Conservation (phyloP, 1,140 invertebrate genomes). For the Drosophila parvula region DNA sequence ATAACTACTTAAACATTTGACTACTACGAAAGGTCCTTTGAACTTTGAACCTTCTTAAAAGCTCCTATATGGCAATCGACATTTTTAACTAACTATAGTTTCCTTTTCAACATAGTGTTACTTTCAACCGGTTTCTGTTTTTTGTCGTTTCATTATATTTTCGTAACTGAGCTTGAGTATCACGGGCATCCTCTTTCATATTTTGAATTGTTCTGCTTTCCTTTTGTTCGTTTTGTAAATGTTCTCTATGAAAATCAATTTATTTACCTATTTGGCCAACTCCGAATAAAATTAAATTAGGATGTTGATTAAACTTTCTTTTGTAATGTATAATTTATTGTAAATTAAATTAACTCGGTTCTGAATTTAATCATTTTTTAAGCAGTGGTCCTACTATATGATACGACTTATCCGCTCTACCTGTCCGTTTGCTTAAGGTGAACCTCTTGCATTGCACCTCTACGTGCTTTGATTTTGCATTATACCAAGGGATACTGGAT, state of each 20-base stretch:
- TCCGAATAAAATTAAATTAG: too few relatives aligned
- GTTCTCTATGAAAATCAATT: not conserved
- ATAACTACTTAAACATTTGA: not conserved
- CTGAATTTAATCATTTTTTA: too few relatives aligned
- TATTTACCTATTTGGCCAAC: too few relatives aligned
- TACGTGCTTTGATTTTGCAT: too few relatives aligned
- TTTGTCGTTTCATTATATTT: not conserved
- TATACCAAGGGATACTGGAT: too few relatives aligned
- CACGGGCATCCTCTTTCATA: not conserved
- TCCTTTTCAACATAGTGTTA: not conserved
- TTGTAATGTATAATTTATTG: too few relatives aligned
- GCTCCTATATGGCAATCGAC: not conserved
- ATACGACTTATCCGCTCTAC: too few relatives aligned
- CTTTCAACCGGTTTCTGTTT: not conserved
- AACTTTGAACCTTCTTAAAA: not conserved
- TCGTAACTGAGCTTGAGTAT: not conserved
- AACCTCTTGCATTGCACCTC: too few relatives aligned
- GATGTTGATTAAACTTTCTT: too few relatives aligned
- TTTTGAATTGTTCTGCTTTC: not conserved
- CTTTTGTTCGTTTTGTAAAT: not conserved
- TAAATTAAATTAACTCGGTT: too few relatives aligned
- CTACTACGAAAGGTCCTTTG: not conserved
- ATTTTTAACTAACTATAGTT: not conserved
- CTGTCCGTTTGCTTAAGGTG: too few relatives aligned
- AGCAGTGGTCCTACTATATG: too few relatives aligned